phyloP scores from a whole-genome alignment of 2,888 invertebrate species.

The Flabesymbios commensalis region DNA sequence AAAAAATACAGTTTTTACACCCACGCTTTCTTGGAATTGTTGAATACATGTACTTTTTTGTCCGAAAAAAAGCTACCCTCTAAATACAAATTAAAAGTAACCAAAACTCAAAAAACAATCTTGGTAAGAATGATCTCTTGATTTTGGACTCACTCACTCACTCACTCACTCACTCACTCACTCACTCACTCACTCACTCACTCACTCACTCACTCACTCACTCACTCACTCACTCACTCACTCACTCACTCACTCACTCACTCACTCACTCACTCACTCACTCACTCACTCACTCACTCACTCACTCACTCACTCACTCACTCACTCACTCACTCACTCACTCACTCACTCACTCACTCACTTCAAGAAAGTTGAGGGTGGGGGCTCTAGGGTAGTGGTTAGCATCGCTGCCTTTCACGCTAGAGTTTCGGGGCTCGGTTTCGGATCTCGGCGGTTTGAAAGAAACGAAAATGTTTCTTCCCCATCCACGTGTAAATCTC shows the following conservation, averaged over 20 bases:
- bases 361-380: not conserved
- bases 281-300: slow-evolving; percentile 16
- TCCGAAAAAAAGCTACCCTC: too few species aligned
- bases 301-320: slow-evolving; percentile 17
- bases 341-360: slow-evolving; percentile 17
- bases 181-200: slow-evolving; percentile 13
- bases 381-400: too few species aligned
- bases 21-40: too few species aligned
- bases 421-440: too few species aligned
- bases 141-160: not conserved
- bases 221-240: slow-evolving; percentile 15
- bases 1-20: too few species aligned
- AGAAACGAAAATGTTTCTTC: too few species aligned
- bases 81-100: too few species aligned
- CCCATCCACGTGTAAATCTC: too few species aligned
- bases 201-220: slow-evolving; percentile 16
- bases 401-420: too few species aligned
- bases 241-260: slow-evolving; percentile 18
- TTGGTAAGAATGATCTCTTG: not conserved
- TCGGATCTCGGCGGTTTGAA: too few species aligned
- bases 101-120: not conserved
- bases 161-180: not conserved
- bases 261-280: slow-evolving; percentile 18
- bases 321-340: slow-evolving; percentile 17
- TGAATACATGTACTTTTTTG: too few species aligned